Conservation (phyloP, 2,888 invertebrate species). For the Sinentomon sp. region DNA sequence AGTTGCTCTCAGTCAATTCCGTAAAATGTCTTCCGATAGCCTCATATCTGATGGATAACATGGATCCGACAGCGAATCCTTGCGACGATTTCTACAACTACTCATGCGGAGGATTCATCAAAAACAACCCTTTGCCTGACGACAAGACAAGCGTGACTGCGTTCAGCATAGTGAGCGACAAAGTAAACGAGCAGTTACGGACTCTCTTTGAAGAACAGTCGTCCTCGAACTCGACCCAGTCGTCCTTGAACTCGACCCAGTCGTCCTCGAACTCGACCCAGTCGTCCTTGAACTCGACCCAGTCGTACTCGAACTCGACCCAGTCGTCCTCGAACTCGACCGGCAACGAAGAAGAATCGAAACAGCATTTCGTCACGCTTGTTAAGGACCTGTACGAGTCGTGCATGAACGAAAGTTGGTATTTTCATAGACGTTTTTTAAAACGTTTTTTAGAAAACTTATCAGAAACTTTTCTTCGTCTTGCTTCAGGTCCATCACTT, state of each 20-base stretch:
- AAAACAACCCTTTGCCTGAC: conserved; percentile 42
- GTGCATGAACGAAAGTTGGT: conserved; percentile 70
- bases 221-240: no score
- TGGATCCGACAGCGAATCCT: conserved; percentile 57
- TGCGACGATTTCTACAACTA: conserved; percentile 60
- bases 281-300: no score
- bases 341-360: conserved; percentile 29
- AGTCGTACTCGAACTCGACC: no score
- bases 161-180: conserved; percentile 41
- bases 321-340: no score
- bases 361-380: conserved; percentile 40
- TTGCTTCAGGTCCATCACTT: no score
- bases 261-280: no score
- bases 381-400: conserved; percentile 61
- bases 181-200: conserved; percentile 41
- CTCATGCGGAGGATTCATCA: conserved; percentile 45
- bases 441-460: no score
- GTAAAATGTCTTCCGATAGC: no score
- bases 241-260: no score
- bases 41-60: conserved; percentile 36
- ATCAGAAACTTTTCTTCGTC: no score
- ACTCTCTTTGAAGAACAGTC: conserved; percentile 38
- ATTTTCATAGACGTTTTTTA: no score
- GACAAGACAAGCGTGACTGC: conserved; percentile 46
- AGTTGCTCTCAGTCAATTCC: no score